Conservation (phyloP, 2,797 vertebrate species). For the Furcifer pardalis region DNA sequence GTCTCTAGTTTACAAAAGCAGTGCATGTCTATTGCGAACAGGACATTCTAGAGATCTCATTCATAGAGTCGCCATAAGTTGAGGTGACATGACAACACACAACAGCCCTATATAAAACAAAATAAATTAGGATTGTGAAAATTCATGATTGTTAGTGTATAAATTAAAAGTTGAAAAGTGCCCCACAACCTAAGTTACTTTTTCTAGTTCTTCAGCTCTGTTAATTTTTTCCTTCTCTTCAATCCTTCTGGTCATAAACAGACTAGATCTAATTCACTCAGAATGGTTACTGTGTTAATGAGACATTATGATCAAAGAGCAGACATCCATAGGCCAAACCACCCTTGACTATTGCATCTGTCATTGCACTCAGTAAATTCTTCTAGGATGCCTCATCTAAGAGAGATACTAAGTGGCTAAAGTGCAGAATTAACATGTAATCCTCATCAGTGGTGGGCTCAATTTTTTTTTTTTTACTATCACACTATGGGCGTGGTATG, state of each 20-base stretch:
- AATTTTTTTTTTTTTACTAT: no score
- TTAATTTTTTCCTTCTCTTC: neutral
- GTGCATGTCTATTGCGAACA: no score
- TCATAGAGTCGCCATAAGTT: no score
- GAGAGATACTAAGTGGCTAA: neutral
- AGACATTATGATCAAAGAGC: neutral
- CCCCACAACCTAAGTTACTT: neutral
- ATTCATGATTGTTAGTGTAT: neutral
- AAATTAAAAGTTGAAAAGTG: neutral
- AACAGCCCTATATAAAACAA: no score
- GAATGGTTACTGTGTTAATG: neutral
- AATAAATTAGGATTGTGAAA: no score
- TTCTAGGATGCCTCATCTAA: neutral
- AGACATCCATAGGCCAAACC: neutral
- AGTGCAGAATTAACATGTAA: neutral
- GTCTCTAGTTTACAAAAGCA: no score
- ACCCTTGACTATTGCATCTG: neutral
- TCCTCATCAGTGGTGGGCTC: no score
- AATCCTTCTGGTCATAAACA: neutral
- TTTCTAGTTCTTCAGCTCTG: neutral
- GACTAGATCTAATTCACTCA: neutral
- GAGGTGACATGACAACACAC: neutral
- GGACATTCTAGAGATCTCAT: no score
- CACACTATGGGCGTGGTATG: no score
- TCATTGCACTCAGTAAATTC: no score